phyloP scores from a whole-genome alignment of 2,888 invertebrate species.

The Watsonalla cultraria region DNA sequence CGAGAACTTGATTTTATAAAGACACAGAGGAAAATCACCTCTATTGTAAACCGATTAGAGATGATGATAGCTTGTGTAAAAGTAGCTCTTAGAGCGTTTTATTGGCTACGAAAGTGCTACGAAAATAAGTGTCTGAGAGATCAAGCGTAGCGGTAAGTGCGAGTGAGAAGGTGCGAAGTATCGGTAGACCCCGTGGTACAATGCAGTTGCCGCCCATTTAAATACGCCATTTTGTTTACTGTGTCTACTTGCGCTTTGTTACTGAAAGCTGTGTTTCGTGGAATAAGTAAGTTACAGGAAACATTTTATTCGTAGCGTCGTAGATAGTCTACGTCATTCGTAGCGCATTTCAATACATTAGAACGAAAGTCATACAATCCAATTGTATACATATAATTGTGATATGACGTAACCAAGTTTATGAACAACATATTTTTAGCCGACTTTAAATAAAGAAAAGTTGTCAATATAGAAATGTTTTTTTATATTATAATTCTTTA shows the following conservation, averaged over 20 bases:
- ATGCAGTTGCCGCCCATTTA: conserved; percentile 77
- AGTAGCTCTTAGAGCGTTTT: conserved; percentile 36
- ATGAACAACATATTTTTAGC: too few relatives aligned
- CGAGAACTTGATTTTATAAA: conserved; percentile 23
- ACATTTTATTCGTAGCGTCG: conserved; percentile 58
- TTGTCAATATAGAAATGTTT: too few relatives aligned
- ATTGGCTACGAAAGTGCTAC: conserved; percentile 34
- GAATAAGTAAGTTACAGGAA: conserved; percentile 71
- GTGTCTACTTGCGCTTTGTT: conserved; percentile 67
- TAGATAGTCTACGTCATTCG: conserved; percentile 36
- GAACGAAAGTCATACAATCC: neutral
- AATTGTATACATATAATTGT: neutral
- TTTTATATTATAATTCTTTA: too few relatives aligned
- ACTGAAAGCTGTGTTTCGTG: conserved; percentile 69
- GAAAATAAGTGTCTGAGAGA: conserved; percentile 54
- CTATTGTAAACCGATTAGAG: conserved; percentile 17
- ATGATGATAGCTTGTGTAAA: conserved; percentile 15
- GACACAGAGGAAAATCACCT: conserved; percentile 18
- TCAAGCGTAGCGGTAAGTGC: conserved; percentile 39
- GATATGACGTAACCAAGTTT: too few relatives aligned
- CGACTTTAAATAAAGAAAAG: too few relatives aligned
- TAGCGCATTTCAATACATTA: conserved; percentile 15
- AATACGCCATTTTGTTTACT: conserved; percentile 78
- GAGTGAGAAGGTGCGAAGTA: conserved; percentile 47
- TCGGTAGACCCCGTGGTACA: conserved; percentile 52